A percentile compares a stretch with the other conserved stretches of the same genome.
These are phyloP conservation scores for Chiroxiphia lanceolata DNA, from an alignment of 2,797 vertebrate genomes.

Conservation along the genomic window DNA sequence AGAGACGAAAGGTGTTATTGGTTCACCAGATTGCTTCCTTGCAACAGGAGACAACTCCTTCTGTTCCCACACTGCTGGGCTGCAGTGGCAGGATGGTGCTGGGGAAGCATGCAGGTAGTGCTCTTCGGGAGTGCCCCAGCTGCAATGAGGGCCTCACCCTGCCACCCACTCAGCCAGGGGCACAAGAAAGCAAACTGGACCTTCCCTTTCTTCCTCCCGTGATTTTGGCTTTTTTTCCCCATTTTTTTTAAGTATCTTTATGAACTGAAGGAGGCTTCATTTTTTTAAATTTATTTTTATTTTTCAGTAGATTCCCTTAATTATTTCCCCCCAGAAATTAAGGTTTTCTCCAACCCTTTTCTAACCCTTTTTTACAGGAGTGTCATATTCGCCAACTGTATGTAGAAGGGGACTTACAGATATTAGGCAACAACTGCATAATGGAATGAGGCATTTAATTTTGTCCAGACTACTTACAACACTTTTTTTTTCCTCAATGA, in stretches of 20 bases:
- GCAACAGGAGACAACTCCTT: not conserved
- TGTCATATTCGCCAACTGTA: not conserved
- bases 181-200: not conserved
- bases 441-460: not conserved
- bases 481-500: not conserved
- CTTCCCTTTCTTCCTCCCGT: not conserved
- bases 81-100: not conserved
- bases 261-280: not conserved
- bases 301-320: not conserved
- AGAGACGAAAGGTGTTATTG: slow-evolving; percentile 12
- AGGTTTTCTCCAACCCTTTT: not conserved
- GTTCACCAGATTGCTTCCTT: not conserved
- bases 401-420: not conserved
- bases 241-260: not conserved
- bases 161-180: not conserved
- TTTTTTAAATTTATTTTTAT: not conserved
- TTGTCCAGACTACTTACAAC: not conserved
- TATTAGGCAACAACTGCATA: not conserved
- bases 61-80: rapidly evolving
- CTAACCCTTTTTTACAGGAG: not conserved
- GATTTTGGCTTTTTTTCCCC: rapidly evolving
- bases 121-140: not conserved
- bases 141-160: not conserved
- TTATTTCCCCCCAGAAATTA: not conserved
- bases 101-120: not conserved